phyloP scores from a whole-genome alignment of 2,113 vertebrate genomes.

The Salvelinus fontinalis region DNA sequence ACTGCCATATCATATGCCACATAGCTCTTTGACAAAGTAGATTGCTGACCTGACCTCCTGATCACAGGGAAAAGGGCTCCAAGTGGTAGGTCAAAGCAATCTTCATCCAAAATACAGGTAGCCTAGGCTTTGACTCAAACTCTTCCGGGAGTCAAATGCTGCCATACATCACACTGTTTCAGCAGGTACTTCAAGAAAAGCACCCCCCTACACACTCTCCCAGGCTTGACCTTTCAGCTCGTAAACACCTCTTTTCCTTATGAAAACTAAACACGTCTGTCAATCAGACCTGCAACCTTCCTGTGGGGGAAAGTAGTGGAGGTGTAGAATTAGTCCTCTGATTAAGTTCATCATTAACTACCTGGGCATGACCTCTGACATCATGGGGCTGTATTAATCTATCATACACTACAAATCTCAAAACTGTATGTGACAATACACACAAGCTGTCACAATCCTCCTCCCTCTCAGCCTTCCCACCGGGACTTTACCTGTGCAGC shows the following conservation, averaged over 20 bases:
- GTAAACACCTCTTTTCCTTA: slow-evolving; percentile 31
- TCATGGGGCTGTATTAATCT: not conserved
- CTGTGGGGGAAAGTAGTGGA: not conserved
- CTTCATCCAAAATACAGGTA: no score
- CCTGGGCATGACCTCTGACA: not conserved
- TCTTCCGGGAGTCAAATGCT: not conserved
- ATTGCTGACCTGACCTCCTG: not conserved
- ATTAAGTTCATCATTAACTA: not conserved
- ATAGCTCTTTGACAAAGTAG: not conserved
- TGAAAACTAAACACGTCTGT: not conserved
- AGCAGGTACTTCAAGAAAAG: not conserved
- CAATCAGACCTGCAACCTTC: not conserved
- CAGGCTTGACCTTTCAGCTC: slow-evolving; percentile 3
- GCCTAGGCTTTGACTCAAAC: no score
- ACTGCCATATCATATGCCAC: not conserved
- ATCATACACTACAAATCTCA: not conserved
- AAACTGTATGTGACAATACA: not conserved
- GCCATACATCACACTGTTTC: not conserved
- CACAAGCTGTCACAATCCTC: not conserved
- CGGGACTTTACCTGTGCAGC: slow-evolving; percentile 79
- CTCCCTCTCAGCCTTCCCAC: slow-evolving; percentile 5
- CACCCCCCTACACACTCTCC: not conserved
- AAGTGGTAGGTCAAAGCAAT: no score
- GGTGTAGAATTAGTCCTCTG: not conserved
- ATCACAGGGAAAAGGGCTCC: not conserved